Evolutionary conservation across 1,140 invertebrate genomes (phyloP).

Genomic region (Anastrepha obliqua): DNA sequence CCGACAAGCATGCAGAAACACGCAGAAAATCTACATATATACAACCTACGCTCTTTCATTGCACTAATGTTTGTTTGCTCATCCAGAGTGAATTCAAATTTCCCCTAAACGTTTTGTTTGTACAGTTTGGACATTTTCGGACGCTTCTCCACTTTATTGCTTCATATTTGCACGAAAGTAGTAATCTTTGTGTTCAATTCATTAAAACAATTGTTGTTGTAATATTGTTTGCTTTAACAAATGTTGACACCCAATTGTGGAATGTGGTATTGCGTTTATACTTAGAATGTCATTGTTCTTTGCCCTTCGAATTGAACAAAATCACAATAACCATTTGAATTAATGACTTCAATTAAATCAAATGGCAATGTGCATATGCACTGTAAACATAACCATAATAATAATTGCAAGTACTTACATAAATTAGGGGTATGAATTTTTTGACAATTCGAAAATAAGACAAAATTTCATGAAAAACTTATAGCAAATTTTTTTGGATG

Average conservation of each 20-base stretch:
- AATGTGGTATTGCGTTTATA: neutral
- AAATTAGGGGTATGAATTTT: neutral
- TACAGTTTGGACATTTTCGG: too few relatives aligned
- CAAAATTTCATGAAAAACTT: too few relatives aligned
- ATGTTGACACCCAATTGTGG: neutral
- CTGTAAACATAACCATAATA: neutral
- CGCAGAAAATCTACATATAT: neutral
- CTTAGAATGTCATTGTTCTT: neutral
- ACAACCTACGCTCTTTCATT: neutral
- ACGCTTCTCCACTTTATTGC: too few relatives aligned
- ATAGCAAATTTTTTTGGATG: too few relatives aligned
- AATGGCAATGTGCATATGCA: constrained; percentile 3
- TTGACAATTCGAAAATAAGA: too few relatives aligned
- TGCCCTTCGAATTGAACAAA: neutral
- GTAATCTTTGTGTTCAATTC: neutral
- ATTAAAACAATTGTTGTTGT: neutral
- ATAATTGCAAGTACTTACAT: neutral
- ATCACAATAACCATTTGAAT: constrained; percentile 1
- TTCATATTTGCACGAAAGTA: too few relatives aligned
- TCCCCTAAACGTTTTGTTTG: too few relatives aligned
- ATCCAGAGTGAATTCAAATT: too few relatives aligned
- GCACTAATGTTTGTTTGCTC: neutral
- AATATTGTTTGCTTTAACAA: neutral
- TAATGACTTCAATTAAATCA: constrained; percentile 20
- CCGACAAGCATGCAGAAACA: neutral